These are phyloP conservation scores for Halichoerus grypus DNA, from an alignment of 2,113 vertebrate genomes.

Conservation along the genomic window DNA sequence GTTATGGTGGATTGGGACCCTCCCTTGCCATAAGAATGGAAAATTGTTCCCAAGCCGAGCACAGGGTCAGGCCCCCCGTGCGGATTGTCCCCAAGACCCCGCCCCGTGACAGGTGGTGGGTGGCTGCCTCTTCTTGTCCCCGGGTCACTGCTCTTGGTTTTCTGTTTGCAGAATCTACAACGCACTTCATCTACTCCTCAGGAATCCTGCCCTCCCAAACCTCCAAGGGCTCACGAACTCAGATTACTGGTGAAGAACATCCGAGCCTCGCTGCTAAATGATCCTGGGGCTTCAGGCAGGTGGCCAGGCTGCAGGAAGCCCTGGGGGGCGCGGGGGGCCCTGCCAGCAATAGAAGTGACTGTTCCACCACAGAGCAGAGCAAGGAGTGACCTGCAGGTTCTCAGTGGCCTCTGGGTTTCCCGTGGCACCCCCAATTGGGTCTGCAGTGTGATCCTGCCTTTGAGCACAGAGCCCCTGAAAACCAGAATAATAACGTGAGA, in stretches of 20 bases:
- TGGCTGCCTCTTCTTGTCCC: neutral
- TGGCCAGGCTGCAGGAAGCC: accelerated
- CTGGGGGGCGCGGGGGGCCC: accelerated
- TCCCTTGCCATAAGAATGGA: accelerated
- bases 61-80: too few relatives aligned
- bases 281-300: conserved; percentile 91
- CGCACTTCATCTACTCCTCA: conserved; percentile 77
- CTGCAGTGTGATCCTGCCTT: too few relatives aligned
- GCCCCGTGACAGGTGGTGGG: accelerated
- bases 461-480: neutral
- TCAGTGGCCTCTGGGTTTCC: neutral
- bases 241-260: conserved; percentile 95
- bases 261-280: conserved; percentile 82
- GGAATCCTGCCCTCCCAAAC: conserved; percentile 94
- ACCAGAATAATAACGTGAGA: accelerated
- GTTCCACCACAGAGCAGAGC: neutral
- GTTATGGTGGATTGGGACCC: accelerated
- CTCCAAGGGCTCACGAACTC: conserved; percentile 95
- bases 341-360: neutral
- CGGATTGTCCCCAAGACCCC: neutral
- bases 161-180: conserved; percentile 85
- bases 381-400: neutral
- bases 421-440: accelerated
- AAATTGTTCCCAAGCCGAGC: accelerated
- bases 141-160: accelerated